Percentiles rank a stretch among this genome's conserved stretches.
phyloP scores from a whole-genome alignment of 2,797 vertebrate genomes.

The Sternotherus odoratus region DNA sequence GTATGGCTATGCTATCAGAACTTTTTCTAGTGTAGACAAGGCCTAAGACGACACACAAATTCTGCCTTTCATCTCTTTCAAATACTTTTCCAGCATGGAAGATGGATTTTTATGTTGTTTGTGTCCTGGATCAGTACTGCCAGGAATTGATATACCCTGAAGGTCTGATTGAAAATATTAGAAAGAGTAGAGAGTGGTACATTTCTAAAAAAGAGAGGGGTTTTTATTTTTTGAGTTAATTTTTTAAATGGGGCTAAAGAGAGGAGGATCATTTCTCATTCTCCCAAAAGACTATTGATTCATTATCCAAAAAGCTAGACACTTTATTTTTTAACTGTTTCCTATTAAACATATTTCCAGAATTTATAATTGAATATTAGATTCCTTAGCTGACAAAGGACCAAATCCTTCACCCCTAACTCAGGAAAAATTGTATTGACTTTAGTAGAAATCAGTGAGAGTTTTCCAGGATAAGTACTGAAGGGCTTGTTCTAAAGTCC shows the following conservation, averaged over 20 bases:
- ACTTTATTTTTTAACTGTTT: background rate
- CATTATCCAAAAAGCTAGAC: background rate
- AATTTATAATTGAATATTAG: background rate
- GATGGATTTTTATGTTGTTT: constrained; percentile 22
- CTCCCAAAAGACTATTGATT: background rate
- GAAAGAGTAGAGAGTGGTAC: background rate
- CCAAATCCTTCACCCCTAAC: background rate
- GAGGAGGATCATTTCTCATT: background rate
- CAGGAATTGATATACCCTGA: background rate
- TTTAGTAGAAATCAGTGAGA: background rate
- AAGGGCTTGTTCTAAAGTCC: background rate
- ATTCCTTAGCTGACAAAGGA: background rate
- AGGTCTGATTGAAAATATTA: background rate
- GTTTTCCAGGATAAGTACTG: background rate
- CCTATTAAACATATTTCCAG: background rate
- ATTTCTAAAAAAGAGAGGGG: background rate
- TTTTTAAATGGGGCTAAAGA: background rate
- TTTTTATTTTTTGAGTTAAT: background rate
- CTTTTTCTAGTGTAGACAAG: background rate
- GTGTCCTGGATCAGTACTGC: background rate
- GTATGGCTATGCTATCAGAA: background rate
- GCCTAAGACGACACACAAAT: background rate
- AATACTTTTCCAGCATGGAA: background rate
- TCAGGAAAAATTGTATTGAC: background rate
- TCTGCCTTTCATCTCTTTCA: background rate